Evolutionary conservation across 2,888 invertebrate species (phyloP), one percentile per base, ranked within the genome.

Genomic region (Tenodera sinensis): DNA sequence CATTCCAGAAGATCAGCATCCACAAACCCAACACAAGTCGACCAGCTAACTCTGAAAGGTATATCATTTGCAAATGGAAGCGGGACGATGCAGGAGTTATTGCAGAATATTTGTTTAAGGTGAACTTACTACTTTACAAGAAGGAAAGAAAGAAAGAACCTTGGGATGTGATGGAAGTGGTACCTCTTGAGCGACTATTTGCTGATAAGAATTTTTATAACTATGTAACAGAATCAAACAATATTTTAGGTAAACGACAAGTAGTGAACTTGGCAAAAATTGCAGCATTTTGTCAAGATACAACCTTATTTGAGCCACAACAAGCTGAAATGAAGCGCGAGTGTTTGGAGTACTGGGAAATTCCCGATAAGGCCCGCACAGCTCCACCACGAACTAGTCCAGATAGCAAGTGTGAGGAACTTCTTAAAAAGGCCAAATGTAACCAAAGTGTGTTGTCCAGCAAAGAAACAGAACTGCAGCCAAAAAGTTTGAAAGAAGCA

Each of bases 1-100:
- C 97, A 92, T 99, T 99, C 93, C 95, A 97, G 89, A 95, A 96
- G 94, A 95, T 99, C 47, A 95, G 96, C 89, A 97, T 99, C 90
- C 96, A 98, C 92, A 99, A 99, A 93, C 99, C 99, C 3, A 98
- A 99, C 91, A 97, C 98, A 3, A 99, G 99, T 91, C 95, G 99
- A 89, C 99, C 99, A 0, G 99, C 99, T 0, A 99, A 99, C 93
- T 99, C 99, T 0, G 99, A 99, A 93, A 95, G 99, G 92, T 95
- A 99, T 93, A 95, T 99, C 81, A 95, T 99, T 90, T 98, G 99
- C 93, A 96, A 96, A 92, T 96, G 96, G 93, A 96, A 97, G 92
- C 95, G 95, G 91, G 91, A 94, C 0, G 95, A 96, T 34, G 95
- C 96, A 0, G 94, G 95, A 20, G 93, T 95, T 1, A 95, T 97